Base-by-base conservation (phyloP, 1,140 invertebrate genomes). In the Lysiphlebus fabarum region DNA sequence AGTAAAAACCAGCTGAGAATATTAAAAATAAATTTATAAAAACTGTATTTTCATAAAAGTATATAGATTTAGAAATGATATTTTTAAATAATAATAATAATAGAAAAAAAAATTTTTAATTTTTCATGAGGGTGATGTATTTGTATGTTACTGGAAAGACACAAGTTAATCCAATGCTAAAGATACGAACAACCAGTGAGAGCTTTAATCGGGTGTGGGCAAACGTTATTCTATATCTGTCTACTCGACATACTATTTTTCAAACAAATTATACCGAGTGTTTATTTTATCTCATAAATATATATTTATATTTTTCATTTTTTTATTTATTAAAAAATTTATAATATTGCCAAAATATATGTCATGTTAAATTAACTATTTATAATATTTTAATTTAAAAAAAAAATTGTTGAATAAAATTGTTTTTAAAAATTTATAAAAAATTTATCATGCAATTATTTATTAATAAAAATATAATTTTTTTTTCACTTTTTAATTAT, bases 151-250 rank as follows among this genome's bases (percentile, higher is more conserved):
- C 54, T 57, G 45, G 45, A 57, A 14, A n/a, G 9, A 34, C 9
- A 44, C 26, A 11, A 33, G 47, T 43, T 38, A 50, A 53, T 40
- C 51, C n/a, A 14, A 48, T 43, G 51, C 59, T 61, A 61, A 61
- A 61, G 59, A 61, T 61, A 61, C 59, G 36, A 49, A 56, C 17
- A 37, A 40, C 49, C 17, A 41, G 43, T 43, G 53, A 42, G 17
- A 43, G 49, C 10, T 63, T 56, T 56, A 59, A 63, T 59, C 49
- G 58, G 41, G 57, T 50, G 62, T 63, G 58, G 62, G 62, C 53
- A 58, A 53, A 26, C 17, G 17, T 40, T 44, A 48, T 53, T 62
- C 56, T 62, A 62, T 59, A 62, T 62, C 61, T 54, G 61, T 62
- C 61, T 42, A 48, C 7, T 37, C 50, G 51, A 9, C 11, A 36